Evolutionary conservation across 2,113 vertebrate genomes (phyloP).

Genomic region (Microtus montanus): DNA sequence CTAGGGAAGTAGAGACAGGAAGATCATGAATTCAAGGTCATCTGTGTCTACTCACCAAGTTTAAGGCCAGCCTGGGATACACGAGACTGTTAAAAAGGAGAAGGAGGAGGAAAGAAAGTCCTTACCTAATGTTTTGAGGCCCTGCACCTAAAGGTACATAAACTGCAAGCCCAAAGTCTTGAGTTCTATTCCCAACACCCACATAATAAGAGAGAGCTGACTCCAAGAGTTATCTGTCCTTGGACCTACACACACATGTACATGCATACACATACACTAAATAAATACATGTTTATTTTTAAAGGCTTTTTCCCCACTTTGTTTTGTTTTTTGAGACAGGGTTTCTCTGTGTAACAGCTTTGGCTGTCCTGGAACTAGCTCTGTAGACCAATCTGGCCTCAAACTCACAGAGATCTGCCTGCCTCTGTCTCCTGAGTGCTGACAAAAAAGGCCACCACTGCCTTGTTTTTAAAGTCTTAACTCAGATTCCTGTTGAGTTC

Average conservation of each 20-base stretch:
- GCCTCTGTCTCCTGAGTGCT: too few relatives aligned
- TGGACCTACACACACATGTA: not conserved
- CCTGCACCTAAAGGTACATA: not conserved
- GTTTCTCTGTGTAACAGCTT: too few relatives aligned
- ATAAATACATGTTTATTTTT: not conserved
- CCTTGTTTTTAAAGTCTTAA: not conserved
- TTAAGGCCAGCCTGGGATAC: not conserved
- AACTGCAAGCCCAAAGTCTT: not conserved
- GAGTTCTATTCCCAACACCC: not conserved
- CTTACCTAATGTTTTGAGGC: not conserved
- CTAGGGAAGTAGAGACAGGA: not conserved
- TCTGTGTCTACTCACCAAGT: not conserved
- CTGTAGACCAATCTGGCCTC: too few relatives aligned
- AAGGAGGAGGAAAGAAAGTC: not conserved
- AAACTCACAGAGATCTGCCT: too few relatives aligned
- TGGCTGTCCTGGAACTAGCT: too few relatives aligned
- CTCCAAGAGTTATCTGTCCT: not conserved
- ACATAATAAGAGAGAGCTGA: too few relatives aligned
- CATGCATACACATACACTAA: not conserved
- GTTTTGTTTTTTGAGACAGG: too few relatives aligned
- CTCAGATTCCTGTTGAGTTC: not conserved
- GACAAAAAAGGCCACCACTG: too few relatives aligned
- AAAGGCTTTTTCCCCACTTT: too few relatives aligned
- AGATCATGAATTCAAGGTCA: not conserved
- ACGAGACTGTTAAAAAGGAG: not conserved